Percentiles rank a stretch among this genome's conserved stretches.
Conservation (phyloP, 2,888 invertebrate species). For the Eilema sororculum region DNA sequence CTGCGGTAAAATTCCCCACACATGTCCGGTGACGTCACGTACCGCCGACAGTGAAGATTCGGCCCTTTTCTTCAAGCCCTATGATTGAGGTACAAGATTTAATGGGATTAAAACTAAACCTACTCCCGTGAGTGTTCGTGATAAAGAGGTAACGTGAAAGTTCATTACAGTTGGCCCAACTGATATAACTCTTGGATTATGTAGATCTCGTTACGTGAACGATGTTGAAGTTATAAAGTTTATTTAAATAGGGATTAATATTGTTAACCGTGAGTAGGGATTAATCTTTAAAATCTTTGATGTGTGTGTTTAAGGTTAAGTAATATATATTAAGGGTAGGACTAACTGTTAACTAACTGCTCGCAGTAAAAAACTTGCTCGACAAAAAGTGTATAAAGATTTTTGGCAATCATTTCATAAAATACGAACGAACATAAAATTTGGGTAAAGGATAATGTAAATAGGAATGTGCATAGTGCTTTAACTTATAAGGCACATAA, state of each 20-base stretch:
- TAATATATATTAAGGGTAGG: background rate
- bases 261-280: background rate
- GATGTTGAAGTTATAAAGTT: slow-evolving; percentile 6
- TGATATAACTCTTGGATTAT: slow-evolving; percentile 35
- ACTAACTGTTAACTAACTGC: no score
- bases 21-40: slow-evolving; percentile 43
- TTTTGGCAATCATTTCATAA: no score
- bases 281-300: background rate
- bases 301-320: background rate
- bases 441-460: no score
- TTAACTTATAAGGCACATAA: no score
- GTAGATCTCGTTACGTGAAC: slow-evolving; percentile 36
- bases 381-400: no score
- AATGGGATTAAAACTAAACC: slow-evolving; percentile 51
- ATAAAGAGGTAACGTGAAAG: slow-evolving; percentile 35
- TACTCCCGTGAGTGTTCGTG: slow-evolving; percentile 28
- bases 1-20: slow-evolving; percentile 28
- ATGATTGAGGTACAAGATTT: slow-evolving; percentile 52
- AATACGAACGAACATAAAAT: no score
- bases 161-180: slow-evolving; percentile 38
- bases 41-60: slow-evolving; percentile 34
- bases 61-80: slow-evolving; percentile 44
- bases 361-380: no score
- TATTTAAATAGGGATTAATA: slow-evolving; percentile 7
- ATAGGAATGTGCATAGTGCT: no score